Base-by-base conservation (phyloP, 1,140 invertebrate genomes). In the Hestina assimilis region DNA sequence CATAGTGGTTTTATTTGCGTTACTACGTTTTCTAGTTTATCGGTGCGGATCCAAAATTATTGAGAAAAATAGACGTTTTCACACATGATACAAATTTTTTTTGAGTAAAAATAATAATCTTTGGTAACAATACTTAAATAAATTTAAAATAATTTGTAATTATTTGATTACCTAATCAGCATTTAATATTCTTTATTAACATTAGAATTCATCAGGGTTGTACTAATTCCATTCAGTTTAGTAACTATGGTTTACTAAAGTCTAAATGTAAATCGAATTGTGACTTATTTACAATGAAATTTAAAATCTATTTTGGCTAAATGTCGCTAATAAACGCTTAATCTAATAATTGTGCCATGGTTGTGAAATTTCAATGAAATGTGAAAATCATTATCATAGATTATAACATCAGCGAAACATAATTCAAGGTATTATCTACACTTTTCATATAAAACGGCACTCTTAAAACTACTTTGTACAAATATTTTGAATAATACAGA, bases 271-370 rank as follows among this genome's bases (percentile, higher is more conserved):
- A 76, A 72, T 78, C 64, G 71, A 85, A 85, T 74, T 62, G 74
- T 79, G 74, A 75, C 45, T 57, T 87, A 86, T 87, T 74, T 87
- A 84, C 84, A 87, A 81, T 81, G 73, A 64, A 59, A 59, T 78
- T 83, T 72, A 79, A n/a, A 75, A 59, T 69, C 82, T 87, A 87
- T 85, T 87, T 87, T 87, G 82, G 84, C 84, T 87, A 87, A 83
- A 83, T 72, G 76, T 87, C 69, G 69, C 79, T 84, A 84, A 70
- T 82, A 79, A 85, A 64, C 66, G 66, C 80, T 85, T 87, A 85
- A 12, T 60, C 71, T 84, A 79, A 74, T 74, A 75, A 73, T 85
- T 87, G 82, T 87, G 82, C 82, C 79, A 66, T 85, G 60, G 69
- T 66, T 23, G 40, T 58, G 28, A 47, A 52, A 26, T 51, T 20